phyloP scores from a whole-genome alignment of 2,888 invertebrate species.

The Yponomeuta sedellus region DNA sequence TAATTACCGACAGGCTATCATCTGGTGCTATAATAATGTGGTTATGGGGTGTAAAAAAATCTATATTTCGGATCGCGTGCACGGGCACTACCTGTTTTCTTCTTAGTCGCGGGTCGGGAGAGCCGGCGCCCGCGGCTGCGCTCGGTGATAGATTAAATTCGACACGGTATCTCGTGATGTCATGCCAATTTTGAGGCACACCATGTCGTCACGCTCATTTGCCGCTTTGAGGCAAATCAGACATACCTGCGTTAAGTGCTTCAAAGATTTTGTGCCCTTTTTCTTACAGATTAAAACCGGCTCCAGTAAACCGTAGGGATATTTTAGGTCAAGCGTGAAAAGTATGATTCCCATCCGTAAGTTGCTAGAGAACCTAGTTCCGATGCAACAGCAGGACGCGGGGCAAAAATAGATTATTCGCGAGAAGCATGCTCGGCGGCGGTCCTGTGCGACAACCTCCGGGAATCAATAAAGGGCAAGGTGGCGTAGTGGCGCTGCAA shows the following conservation, averaged over 20 bases:
- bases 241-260: conserved; percentile 13
- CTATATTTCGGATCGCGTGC: conserved; percentile 46
- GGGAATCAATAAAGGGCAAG: conserved; percentile 66
- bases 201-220: conserved; percentile 63
- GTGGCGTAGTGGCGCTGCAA: conserved; percentile 37
- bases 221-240: conserved; percentile 26
- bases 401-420: conserved; percentile 59
- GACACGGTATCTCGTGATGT: conserved; percentile 73
- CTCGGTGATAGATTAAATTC: conserved; percentile 74
- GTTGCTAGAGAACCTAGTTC: conserved; percentile 1
- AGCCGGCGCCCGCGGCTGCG: conserved; percentile 59
- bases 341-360: neutral
- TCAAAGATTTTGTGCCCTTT: neutral
- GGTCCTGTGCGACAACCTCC: conserved; percentile 56
- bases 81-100: conserved; percentile 65
- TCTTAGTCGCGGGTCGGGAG: conserved; percentile 30
- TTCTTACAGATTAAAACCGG: neutral
- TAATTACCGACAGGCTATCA: conserved; percentile 23
- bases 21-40: neutral
- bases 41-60: conserved; percentile 29
- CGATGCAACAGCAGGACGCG: neutral
- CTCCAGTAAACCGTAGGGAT: neutral
- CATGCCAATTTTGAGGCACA: conserved; percentile 65
- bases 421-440: conserved; percentile 60
- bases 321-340: neutral